A percentile compares a stretch with the other conserved stretches of the same genome.
Conservation (phyloP, 1,140 invertebrate genomes). For the Drosophila sp. region DNA sequence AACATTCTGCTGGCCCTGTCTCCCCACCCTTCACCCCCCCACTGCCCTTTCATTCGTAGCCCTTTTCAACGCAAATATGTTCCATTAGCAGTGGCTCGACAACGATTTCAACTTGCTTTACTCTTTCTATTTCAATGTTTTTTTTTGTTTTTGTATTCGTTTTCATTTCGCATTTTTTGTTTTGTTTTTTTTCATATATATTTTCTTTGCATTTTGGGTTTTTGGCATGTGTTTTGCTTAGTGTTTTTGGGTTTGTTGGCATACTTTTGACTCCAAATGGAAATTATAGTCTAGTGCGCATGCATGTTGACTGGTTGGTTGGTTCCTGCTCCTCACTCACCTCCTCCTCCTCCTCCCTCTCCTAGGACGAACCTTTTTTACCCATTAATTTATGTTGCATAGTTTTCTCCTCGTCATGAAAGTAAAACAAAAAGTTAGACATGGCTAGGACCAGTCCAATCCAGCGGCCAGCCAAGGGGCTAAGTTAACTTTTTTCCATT, state of each 20-base stretch:
- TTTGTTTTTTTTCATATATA: constrained; percentile 6
- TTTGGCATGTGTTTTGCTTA: constrained; percentile 63
- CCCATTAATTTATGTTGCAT: constrained; percentile 70
- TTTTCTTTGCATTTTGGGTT: constrained; percentile 48
- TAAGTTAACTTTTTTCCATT: constrained; percentile 6
- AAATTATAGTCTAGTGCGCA: constrained; percentile 75
- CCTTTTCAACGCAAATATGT: constrained; percentile 77
- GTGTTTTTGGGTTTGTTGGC: constrained; percentile 66
- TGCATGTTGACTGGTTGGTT: constrained; percentile 41
- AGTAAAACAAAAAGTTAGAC: constrained; percentile 28
- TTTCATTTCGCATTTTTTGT: constrained; percentile 31
- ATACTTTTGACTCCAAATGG: constrained; percentile 68
- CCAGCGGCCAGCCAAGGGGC: constrained; percentile 1
- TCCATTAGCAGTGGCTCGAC: constrained; percentile 72
- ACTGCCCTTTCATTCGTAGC: constrained; percentile 23
- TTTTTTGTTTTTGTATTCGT: constrained; percentile 14
- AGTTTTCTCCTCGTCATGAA: constrained; percentile 35
- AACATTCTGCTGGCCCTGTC: constrained; percentile 32
- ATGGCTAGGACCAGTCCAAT: constrained; percentile 11
- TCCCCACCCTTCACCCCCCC: background rate
- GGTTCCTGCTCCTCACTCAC: constrained; percentile 13
- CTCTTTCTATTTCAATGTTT: constrained; percentile 31
- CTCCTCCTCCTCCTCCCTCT: background rate
- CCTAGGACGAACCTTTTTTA: constrained; percentile 41
- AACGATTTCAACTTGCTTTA: constrained; percentile 67